These are phyloP conservation scores for Hybos culiciformis DNA, from an alignment of 2,888 invertebrate species.

Conservation along the genomic window DNA sequence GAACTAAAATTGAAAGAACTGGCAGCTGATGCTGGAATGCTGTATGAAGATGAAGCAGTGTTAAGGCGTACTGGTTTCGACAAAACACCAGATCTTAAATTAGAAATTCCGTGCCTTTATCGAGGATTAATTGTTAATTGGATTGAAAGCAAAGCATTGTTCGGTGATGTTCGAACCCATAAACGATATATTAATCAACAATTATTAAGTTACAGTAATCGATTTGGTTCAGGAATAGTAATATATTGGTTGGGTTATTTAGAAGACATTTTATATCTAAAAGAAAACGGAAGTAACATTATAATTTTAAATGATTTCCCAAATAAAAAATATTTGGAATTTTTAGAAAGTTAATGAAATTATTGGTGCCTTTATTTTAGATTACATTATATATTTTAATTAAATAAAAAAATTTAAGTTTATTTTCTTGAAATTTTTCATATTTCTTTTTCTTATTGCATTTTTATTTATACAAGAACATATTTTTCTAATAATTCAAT, in stretches of 20 bases:
- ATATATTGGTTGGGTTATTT: conserved; percentile 93
- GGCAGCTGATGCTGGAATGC: conserved; percentile 40
- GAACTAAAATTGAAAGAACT: conserved; percentile 46
- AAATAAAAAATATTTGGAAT: conserved; percentile 35
- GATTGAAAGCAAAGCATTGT: conserved; percentile 95
- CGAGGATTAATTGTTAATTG: conserved; percentile 80
- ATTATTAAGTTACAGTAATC: conserved; percentile 79
- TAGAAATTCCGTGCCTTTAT: conserved; percentile 76
- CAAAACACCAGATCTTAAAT: conserved; percentile 87
- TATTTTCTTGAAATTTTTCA: no score
- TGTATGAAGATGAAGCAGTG: conserved; percentile 62
- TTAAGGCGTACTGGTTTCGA: conserved; percentile 75
- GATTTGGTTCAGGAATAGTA: conserved; percentile 82
- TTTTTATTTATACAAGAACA: no score
- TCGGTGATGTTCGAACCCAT: conserved; percentile 75
- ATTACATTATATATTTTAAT: no score
- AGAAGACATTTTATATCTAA: conserved; percentile 40
- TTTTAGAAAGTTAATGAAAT: conserved; percentile 20
- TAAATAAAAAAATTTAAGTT: no score
- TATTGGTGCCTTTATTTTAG: no score
- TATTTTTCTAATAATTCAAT: no score
- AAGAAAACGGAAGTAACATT: conserved; percentile 49
- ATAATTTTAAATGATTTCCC: conserved; percentile 44
- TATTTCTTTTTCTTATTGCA: no score
- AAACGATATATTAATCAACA: conserved; percentile 70